These are phyloP conservation scores for Eriosoma lanigerum DNA, from an alignment of 1,140 invertebrate genomes.

Conservation along the genomic window DNA sequence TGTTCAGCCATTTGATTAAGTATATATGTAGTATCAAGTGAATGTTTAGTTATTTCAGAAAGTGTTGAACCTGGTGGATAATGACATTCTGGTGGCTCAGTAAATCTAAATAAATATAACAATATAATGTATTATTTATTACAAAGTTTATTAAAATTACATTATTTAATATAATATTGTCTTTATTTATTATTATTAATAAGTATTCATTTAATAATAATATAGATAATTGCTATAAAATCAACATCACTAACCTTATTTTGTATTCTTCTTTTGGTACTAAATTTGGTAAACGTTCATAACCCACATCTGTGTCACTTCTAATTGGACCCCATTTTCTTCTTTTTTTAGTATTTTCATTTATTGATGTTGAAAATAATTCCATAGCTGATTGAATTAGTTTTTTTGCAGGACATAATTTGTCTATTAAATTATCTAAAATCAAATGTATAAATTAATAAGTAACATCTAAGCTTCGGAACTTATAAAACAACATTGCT, in stretches of 20 bases:
- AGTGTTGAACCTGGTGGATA: constrained; percentile 78
- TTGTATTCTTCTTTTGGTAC: constrained; percentile 75
- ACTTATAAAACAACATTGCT: too few species aligned
- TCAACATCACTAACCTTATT: constrained; percentile 65
- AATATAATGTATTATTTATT: too few species aligned
- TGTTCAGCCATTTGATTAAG: constrained; percentile 69
- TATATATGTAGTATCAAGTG: constrained; percentile 79
- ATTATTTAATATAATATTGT: neutral
- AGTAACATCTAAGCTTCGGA: too few species aligned
- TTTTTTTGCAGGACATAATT: constrained; percentile 66
- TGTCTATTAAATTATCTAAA: constrained; percentile 59
- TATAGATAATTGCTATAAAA: too few species aligned
- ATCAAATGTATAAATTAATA: neutral
- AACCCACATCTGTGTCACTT: constrained; percentile 66
- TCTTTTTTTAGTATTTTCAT: constrained; percentile 53
- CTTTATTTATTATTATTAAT: neutral
- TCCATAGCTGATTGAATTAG: constrained; percentile 72
- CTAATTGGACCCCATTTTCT: constrained; percentile 58
- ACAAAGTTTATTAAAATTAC: neutral
- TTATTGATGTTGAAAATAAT: constrained; percentile 61
- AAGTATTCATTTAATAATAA: too few species aligned
- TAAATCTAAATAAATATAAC: constrained; percentile 61
- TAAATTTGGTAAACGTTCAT: constrained; percentile 78
- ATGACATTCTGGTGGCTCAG: constrained; percentile 71
- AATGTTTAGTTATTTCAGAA: constrained; percentile 81